phyloP scores from a whole-genome alignment of 2,888 invertebrate genomes.

The Strigamia crassipes region DNA sequence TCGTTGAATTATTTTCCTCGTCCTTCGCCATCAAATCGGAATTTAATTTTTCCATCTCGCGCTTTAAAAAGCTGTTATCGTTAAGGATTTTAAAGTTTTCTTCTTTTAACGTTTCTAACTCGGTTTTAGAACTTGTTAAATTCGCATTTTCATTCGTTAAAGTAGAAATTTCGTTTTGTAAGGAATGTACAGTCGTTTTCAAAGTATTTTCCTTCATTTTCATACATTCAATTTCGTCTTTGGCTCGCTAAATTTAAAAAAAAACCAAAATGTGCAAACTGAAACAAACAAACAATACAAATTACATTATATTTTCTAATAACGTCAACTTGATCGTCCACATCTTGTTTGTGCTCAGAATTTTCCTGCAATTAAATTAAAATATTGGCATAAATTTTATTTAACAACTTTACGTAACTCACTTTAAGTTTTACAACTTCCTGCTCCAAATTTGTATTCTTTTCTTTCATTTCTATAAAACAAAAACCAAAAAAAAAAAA shows the following conservation, averaged over 20 bases:
- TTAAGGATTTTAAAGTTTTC: background rate
- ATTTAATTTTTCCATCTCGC: background rate
- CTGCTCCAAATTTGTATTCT: background rate
- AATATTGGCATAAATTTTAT: background rate
- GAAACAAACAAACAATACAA: background rate
- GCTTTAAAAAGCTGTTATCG: background rate
- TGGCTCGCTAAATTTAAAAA: background rate
- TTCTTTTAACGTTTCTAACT: background rate
- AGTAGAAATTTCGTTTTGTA: background rate
- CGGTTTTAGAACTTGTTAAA: background rate
- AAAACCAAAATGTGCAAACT: background rate
- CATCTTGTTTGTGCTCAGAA: background rate
- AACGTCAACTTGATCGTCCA: background rate
- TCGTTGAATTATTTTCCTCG: background rate
- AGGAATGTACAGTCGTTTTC: background rate
- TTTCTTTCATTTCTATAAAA: background rate
- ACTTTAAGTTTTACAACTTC: background rate
- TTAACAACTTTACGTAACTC: background rate
- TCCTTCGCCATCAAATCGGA: background rate
- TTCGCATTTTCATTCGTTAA: slow-evolving; percentile 6
- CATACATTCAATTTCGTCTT: slow-evolving; percentile 36
- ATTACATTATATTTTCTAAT: slow-evolving; percentile 3
- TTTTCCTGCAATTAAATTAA: background rate
- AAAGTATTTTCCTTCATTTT: slow-evolving; percentile 19
- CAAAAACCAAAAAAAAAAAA: background rate